Evolutionary conservation across 2,888 invertebrate genomes (phyloP).

Genomic region (Caenorhabditis sinica): DNA sequence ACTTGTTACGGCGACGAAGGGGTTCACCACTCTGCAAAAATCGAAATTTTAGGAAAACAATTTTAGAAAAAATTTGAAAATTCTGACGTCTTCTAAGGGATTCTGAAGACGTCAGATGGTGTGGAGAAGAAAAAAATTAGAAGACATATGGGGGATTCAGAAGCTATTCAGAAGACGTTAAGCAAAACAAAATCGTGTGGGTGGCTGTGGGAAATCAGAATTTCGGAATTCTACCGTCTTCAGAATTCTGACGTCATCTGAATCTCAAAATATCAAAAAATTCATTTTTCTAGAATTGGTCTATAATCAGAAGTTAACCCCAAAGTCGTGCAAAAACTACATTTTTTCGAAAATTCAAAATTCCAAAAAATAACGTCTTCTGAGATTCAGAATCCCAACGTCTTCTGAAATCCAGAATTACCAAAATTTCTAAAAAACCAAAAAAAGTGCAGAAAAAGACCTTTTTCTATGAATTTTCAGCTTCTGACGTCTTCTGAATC

Average conservation of each 20-base stretch:
- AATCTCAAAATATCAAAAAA: too few species aligned
- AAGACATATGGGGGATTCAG: background rate
- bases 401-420: background rate
- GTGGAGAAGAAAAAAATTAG: too few species aligned
- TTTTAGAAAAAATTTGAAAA: background rate
- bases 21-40: constrained; percentile 41
- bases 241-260: too few species aligned
- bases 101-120: background rate
- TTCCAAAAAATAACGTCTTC: background rate
- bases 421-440: background rate
- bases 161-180: background rate
- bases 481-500: background rate
- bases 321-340: too few species aligned
- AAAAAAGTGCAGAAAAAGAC: background rate
- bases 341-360: too few species aligned
- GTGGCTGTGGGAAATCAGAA: background rate
- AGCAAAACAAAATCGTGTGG: background rate
- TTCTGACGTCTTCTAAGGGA: background rate
- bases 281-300: too few species aligned
- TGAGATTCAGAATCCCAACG: background rate
- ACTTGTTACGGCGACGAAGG: constrained; percentile 49
- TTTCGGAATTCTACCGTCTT: too few species aligned
- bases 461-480: too few species aligned
- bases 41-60: background rate
- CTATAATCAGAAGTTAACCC: too few species aligned